Conservation (phyloP, 2,888 invertebrate genomes). For the Apeira syringaria region DNA sequence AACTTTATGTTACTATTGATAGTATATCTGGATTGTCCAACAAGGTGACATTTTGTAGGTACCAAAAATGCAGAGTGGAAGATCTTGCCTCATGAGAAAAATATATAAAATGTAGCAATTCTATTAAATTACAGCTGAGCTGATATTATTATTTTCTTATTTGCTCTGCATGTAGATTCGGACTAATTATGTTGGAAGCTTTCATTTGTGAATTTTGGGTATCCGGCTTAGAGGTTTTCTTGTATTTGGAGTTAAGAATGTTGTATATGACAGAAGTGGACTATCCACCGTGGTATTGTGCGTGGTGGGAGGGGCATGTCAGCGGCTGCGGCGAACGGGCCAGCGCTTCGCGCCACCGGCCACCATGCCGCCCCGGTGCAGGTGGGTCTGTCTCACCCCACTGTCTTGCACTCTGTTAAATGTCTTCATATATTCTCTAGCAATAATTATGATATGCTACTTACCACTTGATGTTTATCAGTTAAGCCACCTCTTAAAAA, state of each 20-base stretch:
- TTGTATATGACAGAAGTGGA: slow-evolving; percentile 87
- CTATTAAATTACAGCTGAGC: not conserved
- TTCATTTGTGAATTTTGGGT: slow-evolving; percentile 7
- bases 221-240: slow-evolving; percentile 6
- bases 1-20: slow-evolving; percentile 29
- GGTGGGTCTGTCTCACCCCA: slow-evolving; percentile 49
- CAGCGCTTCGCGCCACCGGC: slow-evolving; percentile 70
- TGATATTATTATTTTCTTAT: slow-evolving; percentile 29
- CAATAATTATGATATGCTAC: slow-evolving; percentile 27
- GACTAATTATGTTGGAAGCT: slow-evolving; percentile 8
- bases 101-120: too few species aligned
- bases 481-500: not conserved
- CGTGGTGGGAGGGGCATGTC: slow-evolving; percentile 84
- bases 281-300: slow-evolving; percentile 90
- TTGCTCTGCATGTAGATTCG: slow-evolving; percentile 47
- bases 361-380: slow-evolving; percentile 80
- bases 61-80: slow-evolving; percentile 75
- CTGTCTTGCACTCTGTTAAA: slow-evolving; percentile 45
- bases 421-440: slow-evolving; percentile 56
- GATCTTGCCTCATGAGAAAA: slow-evolving; percentile 10
- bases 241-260: slow-evolving; percentile 11
- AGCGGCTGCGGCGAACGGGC: slow-evolving; percentile 68
- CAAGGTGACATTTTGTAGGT: slow-evolving; percentile 38
- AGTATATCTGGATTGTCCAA: slow-evolving; percentile 81
- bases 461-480: slow-evolving; percentile 24